Conservation (phyloP, 2,797 vertebrate genomes). For the Etheostoma nigrum region DNA sequence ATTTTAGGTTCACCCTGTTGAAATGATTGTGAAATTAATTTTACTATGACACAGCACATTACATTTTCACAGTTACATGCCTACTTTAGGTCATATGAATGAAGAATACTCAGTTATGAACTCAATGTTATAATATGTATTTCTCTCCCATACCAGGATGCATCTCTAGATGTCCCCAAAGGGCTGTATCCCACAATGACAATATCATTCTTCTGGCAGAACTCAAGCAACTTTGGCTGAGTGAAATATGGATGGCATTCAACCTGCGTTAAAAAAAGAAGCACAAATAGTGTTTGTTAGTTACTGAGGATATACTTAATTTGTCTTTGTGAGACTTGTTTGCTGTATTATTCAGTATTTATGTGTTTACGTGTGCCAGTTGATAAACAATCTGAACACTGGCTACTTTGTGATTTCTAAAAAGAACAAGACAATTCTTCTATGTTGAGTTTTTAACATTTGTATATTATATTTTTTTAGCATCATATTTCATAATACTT, state of each 20-base stretch:
- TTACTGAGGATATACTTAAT: background rate
- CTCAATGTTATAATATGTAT: background rate
- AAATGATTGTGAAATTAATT: background rate
- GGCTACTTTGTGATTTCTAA: too few relatives aligned
- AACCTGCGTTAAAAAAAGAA: conserved; percentile 79
- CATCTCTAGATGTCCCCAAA: conserved; percentile 90
- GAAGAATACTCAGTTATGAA: background rate
- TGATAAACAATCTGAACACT: too few relatives aligned
- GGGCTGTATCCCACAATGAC: conserved; percentile 93
- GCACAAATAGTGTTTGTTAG: background rate
- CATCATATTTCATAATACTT: too few relatives aligned
- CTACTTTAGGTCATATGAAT: background rate
- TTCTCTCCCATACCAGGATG: conserved; percentile 83
- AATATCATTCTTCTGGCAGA: conserved; percentile 89
- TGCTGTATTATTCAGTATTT: background rate
- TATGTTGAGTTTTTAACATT: too few relatives aligned
- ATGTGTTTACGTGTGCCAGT: background rate
- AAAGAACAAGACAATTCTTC: too few relatives aligned
- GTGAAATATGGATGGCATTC: conserved; percentile 97
- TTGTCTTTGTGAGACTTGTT: background rate
- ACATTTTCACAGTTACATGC: background rate
- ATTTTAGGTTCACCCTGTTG: conserved; percentile 92
- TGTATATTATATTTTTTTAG: background rate
- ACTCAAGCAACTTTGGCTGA: conserved; percentile 92
- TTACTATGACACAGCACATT: background rate